Conservation (phyloP, 2,888 invertebrate species). For the Apamea anceps region DNA sequence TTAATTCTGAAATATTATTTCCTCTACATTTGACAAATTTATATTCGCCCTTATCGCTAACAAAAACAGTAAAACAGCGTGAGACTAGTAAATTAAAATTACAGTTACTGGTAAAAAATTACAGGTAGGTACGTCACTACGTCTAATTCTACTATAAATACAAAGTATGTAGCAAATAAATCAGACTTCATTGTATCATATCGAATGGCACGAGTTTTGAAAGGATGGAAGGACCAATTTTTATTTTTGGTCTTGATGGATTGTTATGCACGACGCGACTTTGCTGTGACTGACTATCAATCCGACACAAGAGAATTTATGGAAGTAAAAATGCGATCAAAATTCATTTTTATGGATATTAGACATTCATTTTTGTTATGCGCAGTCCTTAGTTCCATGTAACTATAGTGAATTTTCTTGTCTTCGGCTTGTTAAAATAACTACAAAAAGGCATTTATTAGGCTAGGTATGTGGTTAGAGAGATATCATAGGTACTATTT, state of each 20-base stretch:
- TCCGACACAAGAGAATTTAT: conserved; percentile 1
- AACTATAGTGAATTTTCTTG: neutral
- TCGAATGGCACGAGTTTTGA: conserved; percentile 60
- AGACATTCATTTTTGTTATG: neutral
- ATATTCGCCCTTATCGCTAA: neutral
- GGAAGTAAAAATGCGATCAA: neutral
- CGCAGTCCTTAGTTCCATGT: neutral
- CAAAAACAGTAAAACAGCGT: conserved; percentile 66
- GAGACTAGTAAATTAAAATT: conserved; percentile 72
- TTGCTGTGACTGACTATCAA: neutral
- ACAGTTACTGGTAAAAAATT: conserved; percentile 65
- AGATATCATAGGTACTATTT: conserved; percentile 36
- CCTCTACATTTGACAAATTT: conserved; percentile 35
- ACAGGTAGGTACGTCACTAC: conserved; percentile 57
- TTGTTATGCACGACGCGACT: neutral
- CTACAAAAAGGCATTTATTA: conserved; percentile 37
- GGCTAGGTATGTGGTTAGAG: conserved; percentile 30
- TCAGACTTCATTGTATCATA: conserved; percentile 61
- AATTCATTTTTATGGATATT: neutral
- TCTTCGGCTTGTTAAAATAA: conserved; percentile 12
- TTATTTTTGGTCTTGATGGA: conserved; percentile 9
- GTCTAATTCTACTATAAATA: conserved; percentile 58
- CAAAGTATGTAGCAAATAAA: conserved; percentile 62
- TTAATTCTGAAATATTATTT: conserved; percentile 36
- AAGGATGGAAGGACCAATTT: conserved; percentile 39